Percentiles rank a stretch among this genome's conserved stretches.
These are phyloP conservation scores for Triplophysa rosa DNA, from an alignment of 2,113 vertebrate species.

Conservation along the genomic window DNA sequence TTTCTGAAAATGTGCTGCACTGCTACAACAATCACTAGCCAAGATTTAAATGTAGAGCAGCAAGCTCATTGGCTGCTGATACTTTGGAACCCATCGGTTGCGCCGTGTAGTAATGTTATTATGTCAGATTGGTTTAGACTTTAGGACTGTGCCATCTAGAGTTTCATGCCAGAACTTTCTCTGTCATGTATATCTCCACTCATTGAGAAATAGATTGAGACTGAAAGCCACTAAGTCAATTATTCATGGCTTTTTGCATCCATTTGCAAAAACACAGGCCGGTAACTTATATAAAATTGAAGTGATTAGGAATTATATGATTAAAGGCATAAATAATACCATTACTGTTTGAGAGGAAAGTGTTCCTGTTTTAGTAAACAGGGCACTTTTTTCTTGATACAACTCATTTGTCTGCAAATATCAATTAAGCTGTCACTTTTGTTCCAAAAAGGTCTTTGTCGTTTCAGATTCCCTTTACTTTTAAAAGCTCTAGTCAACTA, in stretches of 20 bases:
- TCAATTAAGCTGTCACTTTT: not conserved
- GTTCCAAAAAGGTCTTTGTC: not conserved
- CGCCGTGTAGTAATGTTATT: no score
- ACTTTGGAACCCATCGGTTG: no score
- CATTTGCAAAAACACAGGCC: not conserved
- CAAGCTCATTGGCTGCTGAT: no score
- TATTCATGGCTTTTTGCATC: not conserved
- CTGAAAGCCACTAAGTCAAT: not conserved
- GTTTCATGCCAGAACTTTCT: no score
- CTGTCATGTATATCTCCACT: not conserved
- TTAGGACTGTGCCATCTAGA: no score
- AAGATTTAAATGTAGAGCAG: no score
- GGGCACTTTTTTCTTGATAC: not conserved
- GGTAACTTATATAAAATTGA: slow-evolving; percentile 9
- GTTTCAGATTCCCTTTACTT: not conserved
- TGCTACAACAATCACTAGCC: no score
- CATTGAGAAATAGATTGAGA: not conserved
- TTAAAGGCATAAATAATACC: not conserved
- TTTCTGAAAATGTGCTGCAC: no score
- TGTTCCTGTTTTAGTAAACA: not conserved
- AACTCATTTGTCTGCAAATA: not conserved
- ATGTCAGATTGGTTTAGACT: no score
- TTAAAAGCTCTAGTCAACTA: slow-evolving; percentile 3
- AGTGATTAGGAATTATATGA: not conserved
- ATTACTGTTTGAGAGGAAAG: not conserved